Percentiles rank a stretch among this genome's conserved stretches.
Conservation (phyloP, 2,888 invertebrate species). For the Rotaria sp. region DNA sequence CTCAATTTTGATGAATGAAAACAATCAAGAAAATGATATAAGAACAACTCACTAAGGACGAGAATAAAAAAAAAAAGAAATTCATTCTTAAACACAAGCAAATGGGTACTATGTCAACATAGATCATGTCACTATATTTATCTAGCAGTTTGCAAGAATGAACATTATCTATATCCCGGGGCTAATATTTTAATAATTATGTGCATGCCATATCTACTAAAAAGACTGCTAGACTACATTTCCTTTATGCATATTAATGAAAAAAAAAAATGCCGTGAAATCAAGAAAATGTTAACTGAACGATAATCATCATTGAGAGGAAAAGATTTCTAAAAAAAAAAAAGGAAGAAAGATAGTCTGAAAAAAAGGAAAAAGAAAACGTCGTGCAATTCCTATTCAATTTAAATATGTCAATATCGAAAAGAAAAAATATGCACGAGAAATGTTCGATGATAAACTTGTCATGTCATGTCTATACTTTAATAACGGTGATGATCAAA, state of each 20-base stretch:
- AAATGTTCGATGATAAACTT: background rate
- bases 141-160: background rate
- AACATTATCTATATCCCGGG: background rate
- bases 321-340: background rate
- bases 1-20: background rate
- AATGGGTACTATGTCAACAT: background rate
- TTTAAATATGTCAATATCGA: background rate
- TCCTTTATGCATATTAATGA: background rate
- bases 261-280: background rate
- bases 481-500: background rate
- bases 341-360: background rate
- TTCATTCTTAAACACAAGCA: background rate
- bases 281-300: background rate
- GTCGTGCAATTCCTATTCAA: background rate
- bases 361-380: background rate
- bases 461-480: background rate
- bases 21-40: background rate
- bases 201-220: background rate
- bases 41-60: background rate
- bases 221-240: background rate
- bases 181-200: constrained; percentile 1
- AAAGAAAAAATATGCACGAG: background rate
- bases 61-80: background rate
- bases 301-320: background rate
- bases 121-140: background rate